Conservation (phyloP, 2,888 invertebrate genomes). For the Drosophila robusta region DNA sequence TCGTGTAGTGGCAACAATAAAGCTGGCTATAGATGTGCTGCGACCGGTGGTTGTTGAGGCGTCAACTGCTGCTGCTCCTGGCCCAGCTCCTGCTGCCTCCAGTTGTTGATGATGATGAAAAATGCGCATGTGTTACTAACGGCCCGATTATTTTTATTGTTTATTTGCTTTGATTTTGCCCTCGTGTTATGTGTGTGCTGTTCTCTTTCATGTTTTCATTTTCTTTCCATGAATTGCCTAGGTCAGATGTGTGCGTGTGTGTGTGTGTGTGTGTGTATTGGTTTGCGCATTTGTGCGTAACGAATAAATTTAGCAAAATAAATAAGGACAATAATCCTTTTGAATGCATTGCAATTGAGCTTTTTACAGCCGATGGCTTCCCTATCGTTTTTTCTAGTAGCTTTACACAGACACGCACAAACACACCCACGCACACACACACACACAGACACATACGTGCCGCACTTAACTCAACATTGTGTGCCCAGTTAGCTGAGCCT, state of each 20-base stretch:
- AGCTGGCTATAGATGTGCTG: slow-evolving; percentile 50
- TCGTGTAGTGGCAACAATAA: slow-evolving; percentile 65
- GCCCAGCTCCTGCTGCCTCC: slow-evolving; percentile 3
- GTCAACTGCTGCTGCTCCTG: slow-evolving; percentile 19
- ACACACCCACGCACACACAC: slow-evolving; percentile 14
- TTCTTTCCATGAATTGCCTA: slow-evolving; percentile 38
- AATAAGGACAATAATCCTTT: slow-evolving; percentile 81
- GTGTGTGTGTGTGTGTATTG: slow-evolving; percentile 26
- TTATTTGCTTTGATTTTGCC: slow-evolving; percentile 77
- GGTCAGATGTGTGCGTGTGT: slow-evolving; percentile 13
- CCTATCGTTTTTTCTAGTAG: slow-evolving; percentile 25
- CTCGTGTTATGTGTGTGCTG: slow-evolving; percentile 46
- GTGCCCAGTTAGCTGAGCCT: slow-evolving; percentile 49
- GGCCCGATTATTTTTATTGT: slow-evolving; percentile 79
- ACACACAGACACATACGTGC: slow-evolving; percentile 38
- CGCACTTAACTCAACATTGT: slow-evolving; percentile 66
- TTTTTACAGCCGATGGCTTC: slow-evolving; percentile 71
- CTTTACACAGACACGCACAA: slow-evolving; percentile 5
- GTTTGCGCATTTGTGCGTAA: slow-evolving; percentile 78
- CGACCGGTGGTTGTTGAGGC: slow-evolving; percentile 54
- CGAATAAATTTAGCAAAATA: slow-evolving; percentile 82
- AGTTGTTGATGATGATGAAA: slow-evolving; percentile 59
- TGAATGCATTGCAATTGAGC: slow-evolving; percentile 80
- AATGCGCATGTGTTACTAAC: slow-evolving; percentile 79
- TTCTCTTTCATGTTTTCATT: slow-evolving; percentile 72